Percentiles rank a stretch among this genome's conserved stretches.
Evolutionary conservation across 2,888 invertebrate genomes (phyloP).

Genomic region (Mechanitis mazaeus): DNA sequence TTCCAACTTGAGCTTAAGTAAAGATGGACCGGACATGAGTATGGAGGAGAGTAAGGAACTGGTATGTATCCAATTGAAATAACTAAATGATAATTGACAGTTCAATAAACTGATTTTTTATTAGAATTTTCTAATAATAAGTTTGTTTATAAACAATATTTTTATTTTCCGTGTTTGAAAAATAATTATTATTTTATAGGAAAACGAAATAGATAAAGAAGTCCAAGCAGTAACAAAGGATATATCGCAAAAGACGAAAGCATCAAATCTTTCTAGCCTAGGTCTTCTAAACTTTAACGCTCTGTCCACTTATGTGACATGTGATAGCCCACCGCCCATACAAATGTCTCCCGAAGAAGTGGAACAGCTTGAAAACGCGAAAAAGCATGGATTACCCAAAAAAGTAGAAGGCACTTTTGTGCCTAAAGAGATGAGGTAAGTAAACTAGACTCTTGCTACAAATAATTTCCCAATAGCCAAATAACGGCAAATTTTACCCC

Average conservation of each 20-base stretch:
- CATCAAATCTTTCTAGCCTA: constrained; percentile 52
- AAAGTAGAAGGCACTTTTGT: constrained; percentile 82
- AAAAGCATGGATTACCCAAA: constrained; percentile 83
- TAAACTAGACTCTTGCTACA: neutral
- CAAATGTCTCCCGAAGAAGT: constrained; percentile 87
- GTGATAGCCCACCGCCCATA: constrained; percentile 88
- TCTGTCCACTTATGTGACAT: constrained; percentile 81
- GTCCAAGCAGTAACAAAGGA: constrained; percentile 60
- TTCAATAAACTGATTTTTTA: neutral
- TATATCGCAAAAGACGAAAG: constrained; percentile 55
- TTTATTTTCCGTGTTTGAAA: no score
- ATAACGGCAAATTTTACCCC: no score
- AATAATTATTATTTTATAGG: constrained; percentile 37
- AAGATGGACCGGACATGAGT: constrained; percentile 36
- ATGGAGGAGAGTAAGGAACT: constrained; percentile 54
- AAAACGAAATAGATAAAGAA: constrained; percentile 67
- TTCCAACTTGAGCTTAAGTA: constrained; percentile 46
- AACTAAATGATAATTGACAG: neutral
- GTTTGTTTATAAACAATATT: no score
- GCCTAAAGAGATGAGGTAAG: constrained; percentile 76
- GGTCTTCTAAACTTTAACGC: constrained; percentile 70
- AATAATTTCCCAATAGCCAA: neutral
- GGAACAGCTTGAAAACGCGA: constrained; percentile 82
- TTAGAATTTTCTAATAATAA: no score
- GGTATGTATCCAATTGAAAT: constrained; percentile 35